Conservation (phyloP, 2,888 invertebrate species). For the Lycaena phlaeas region DNA sequence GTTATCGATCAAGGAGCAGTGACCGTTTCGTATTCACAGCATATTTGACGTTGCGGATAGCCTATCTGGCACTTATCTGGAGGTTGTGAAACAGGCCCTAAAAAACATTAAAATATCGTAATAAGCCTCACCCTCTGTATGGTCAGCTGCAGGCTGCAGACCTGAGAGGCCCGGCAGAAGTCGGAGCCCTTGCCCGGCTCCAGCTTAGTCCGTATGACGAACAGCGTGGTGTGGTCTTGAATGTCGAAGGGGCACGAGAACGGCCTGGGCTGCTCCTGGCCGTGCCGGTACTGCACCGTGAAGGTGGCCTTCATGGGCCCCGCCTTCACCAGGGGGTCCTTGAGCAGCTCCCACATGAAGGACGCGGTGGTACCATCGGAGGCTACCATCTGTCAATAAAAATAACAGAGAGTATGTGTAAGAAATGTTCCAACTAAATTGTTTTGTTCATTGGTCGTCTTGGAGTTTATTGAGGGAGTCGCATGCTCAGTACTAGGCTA, state of each 20-base stretch:
- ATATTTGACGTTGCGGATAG: too few species aligned
- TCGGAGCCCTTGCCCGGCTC: conserved; percentile 87
- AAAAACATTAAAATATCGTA: too few species aligned
- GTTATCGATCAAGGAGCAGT: too few species aligned
- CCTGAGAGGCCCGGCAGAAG: conserved; percentile 89
- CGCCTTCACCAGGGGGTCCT: conserved; percentile 74
- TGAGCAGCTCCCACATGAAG: conserved; percentile 87
- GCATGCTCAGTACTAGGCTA: too few species aligned
- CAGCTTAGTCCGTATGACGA: conserved; percentile 83
- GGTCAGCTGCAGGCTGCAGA: conserved; percentile 86
- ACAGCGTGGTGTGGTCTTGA: conserved; percentile 88
- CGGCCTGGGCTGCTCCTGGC: conserved; percentile 44
- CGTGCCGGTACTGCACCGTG: conserved; percentile 44
- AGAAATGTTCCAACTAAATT: too few species aligned
- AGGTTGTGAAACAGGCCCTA: too few species aligned
- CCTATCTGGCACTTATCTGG: too few species aligned
- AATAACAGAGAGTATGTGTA: too few species aligned
- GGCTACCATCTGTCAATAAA: conserved; percentile 69
- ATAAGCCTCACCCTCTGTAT: conserved; percentile 77
- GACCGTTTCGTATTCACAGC: too few species aligned
- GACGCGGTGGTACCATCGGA: conserved; percentile 83
- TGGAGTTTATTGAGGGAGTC: too few species aligned
- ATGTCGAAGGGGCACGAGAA: conserved; percentile 84
- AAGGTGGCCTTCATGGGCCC: conserved; percentile 64
- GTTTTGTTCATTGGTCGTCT: too few species aligned